Evolutionary conservation across 2,888 invertebrate genomes (phyloP).

Genomic region (Nomada ferruginata): DNA sequence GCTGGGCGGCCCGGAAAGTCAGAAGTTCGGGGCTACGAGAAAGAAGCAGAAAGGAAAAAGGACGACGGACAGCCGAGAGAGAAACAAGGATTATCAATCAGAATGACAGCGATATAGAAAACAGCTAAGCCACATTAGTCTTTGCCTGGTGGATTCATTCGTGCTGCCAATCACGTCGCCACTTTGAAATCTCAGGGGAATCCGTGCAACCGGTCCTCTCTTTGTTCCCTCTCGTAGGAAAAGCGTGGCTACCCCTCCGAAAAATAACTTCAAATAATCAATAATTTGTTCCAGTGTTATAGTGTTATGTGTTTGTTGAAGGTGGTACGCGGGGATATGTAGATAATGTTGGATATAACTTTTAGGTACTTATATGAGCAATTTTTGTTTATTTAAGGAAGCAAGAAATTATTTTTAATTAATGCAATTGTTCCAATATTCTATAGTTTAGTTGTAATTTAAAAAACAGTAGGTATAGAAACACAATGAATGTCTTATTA

Average conservation of each 20-base stretch:
- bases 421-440: too few relatives aligned
- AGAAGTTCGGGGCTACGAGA: slow-evolving; percentile 33
- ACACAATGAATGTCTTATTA: too few relatives aligned
- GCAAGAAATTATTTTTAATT: too few relatives aligned
- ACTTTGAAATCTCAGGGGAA: slow-evolving; percentile 60
- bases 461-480: too few relatives aligned
- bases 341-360: too few relatives aligned
- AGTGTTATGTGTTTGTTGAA: too few relatives aligned
- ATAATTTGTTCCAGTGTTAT: too few relatives aligned
- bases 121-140: slow-evolving; percentile 72
- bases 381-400: too few relatives aligned
- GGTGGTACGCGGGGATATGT: too few relatives aligned
- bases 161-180: slow-evolving; percentile 76
- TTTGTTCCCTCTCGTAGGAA: neutral
- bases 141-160: slow-evolving; percentile 74
- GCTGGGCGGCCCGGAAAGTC: slow-evolving; percentile 15
- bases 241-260: neutral
- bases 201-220: slow-evolving; percentile 18
- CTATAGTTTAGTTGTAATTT: too few relatives aligned
- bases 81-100: slow-evolving; percentile 76
- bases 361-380: too few relatives aligned
- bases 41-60: slow-evolving; percentile 29
- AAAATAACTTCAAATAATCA: too few relatives aligned
- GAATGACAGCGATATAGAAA: slow-evolving; percentile 71
- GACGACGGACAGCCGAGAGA: slow-evolving; percentile 28